Evolutionary conservation across 2,113 vertebrate species (phyloP), one percentile per base, ranked within the genome.

Genomic region (Engystomops pustulosus): DNA sequence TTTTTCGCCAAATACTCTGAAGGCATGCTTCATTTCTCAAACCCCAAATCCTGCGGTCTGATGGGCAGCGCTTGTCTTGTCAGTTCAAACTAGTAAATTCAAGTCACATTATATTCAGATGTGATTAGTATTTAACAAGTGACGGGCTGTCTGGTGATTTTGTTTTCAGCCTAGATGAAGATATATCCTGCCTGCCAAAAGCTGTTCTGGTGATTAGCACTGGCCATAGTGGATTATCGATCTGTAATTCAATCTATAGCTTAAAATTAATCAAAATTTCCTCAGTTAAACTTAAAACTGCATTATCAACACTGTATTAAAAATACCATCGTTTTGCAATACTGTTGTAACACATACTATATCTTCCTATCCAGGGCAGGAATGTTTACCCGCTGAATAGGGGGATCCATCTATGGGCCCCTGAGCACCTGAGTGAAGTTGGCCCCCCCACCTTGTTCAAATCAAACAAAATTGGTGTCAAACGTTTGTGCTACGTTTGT

Each of bases 81-180:
- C 79, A 81, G 44, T 20, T 71, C 34, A 18, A 38, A 34, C 65
- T 81, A 36, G 27, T 53, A 30, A 82, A 58, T 72, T 82, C 68
- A 72, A 82, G 47, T 82, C 51, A 72, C n/a, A 72, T 82, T 71
- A 49, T 25, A 58, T 72, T 82, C 68, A 82, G 47, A 60, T 41
- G n/a, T 45, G 68, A 82, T 82, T 82, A 82, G 47, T 30, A n/a
- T 69, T 38, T 34, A 69, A 32, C 41, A 49, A 69, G 62, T 53
- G 65, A 70, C 69, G 77, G 69, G 86, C 79, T 79, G 86, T 15
- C 82, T 80, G 79, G 38, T 84, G 71, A 78, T 36, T n/a, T 79
- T 80, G 18, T 84, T 83, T 17, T 34, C 81, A 15, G 25, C 27
- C 30, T 25, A 55, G 41, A 71, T 51, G 32, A 81, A 68, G 67